A percentile compares a stretch with the other conserved stretches of the same genome.
Conservation (phyloP, 2,888 invertebrate species). For the Andrena praecox region DNA sequence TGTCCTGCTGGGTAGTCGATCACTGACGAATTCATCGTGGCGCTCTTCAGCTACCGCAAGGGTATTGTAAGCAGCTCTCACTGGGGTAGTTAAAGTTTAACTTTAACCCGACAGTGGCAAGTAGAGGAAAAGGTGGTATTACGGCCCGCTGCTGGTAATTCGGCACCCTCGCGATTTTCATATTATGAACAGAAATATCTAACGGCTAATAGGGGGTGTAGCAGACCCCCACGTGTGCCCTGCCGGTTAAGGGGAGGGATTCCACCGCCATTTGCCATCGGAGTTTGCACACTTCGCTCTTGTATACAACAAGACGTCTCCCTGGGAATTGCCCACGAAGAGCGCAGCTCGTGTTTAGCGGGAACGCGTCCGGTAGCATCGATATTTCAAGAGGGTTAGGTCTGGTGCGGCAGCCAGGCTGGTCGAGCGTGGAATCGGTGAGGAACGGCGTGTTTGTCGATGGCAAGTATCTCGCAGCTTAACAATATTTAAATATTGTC, state of each 20-base stretch:
- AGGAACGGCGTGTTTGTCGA: conserved; percentile 70
- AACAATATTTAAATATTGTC: conserved; percentile 83
- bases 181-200: no score
- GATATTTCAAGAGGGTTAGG: conserved; percentile 19
- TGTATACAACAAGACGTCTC: not conserved
- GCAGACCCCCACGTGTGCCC: no score
- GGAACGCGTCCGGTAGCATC: conserved; percentile 10
- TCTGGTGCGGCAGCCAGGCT: not conserved
- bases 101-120: no score
- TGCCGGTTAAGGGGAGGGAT: not conserved
- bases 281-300: not conserved
- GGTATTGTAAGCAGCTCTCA: not conserved
- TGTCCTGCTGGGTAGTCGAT: not conserved
- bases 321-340: not conserved
- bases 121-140: no score
- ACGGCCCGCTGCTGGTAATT: no score
- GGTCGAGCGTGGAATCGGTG: conserved; percentile 3
- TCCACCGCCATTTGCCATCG: not conserved
- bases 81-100: not conserved
- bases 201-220: no score
- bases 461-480: conserved; percentile 77
- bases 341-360: not conserved
- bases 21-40: not conserved
- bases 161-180: no score
- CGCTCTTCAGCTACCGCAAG: not conserved